A percentile compares a stretch with the other conserved stretches of the same genome.
Conservation (phyloP, 2,797 vertebrate species). For the Mormyrops attenuatus region DNA sequence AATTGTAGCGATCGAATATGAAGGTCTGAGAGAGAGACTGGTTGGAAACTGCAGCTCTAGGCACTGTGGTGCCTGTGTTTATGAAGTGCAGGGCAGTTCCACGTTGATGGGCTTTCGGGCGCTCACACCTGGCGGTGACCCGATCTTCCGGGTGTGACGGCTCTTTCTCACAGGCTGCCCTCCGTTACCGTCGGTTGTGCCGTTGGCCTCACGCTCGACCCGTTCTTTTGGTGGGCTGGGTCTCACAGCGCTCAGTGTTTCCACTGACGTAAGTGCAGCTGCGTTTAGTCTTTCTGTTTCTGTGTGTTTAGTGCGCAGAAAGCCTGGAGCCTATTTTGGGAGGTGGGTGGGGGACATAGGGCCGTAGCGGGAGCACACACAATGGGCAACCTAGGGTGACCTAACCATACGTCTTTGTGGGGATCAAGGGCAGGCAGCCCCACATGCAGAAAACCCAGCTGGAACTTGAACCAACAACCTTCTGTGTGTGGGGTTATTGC, state of each 20-base stretch:
- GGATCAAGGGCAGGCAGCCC: background rate
- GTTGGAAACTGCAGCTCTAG: background rate
- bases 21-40: background rate
- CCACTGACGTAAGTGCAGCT: background rate
- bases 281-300: background rate
- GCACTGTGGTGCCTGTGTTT: background rate
- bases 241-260: background rate
- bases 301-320: background rate
- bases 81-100: background rate
- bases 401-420: background rate
- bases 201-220: background rate
- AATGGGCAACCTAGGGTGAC: background rate
- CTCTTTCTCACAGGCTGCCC: background rate
- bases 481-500: background rate
- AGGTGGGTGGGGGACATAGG: background rate
- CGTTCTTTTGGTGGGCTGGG: background rate
- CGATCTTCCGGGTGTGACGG: background rate
- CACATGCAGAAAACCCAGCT: background rate
- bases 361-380: background rate
- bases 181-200: background rate
- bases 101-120: background rate
- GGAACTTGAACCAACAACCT: background rate
- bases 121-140: background rate
- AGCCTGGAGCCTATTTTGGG: background rate
- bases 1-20: background rate